These are phyloP conservation scores for Tachystola acroxantha DNA, from an alignment of 2,888 invertebrate species.

Conservation along the genomic window DNA sequence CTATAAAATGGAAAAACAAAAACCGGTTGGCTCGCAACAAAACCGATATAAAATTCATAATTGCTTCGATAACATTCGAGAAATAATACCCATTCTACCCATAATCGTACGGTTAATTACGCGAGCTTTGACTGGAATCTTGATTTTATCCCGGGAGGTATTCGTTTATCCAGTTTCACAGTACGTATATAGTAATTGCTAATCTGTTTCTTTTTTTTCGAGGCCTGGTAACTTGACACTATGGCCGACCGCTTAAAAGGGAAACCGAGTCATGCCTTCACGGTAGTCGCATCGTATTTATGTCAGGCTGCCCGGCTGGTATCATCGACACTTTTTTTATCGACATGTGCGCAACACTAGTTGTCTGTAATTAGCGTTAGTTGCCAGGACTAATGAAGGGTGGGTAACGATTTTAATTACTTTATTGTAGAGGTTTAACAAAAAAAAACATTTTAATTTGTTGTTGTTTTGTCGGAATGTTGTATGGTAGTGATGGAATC, in stretches of 20 bases:
- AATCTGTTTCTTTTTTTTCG: constrained; percentile 41
- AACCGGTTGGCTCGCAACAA: not conserved
- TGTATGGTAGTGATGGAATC: not conserved
- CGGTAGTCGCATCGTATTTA: constrained; percentile 59
- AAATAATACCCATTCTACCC: constrained; percentile 1
- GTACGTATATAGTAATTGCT: constrained; percentile 50
- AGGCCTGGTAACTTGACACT: constrained; percentile 55
- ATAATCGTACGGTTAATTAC: constrained; percentile 1
- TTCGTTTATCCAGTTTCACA: constrained; percentile 39
- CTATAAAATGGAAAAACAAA: no score
- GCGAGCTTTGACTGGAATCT: not conserved
- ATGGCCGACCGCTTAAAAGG: constrained; percentile 58
- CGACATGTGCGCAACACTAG: constrained; percentile 56
- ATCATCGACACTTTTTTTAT: constrained; percentile 37
- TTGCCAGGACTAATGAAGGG: constrained; percentile 13
- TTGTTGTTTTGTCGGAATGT: not conserved
- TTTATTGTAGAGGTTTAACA: constrained; percentile 2
- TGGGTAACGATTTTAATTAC: constrained; percentile 29
- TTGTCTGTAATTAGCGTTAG: constrained; percentile 14
- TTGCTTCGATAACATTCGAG: constrained; percentile 1
- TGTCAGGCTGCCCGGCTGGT: constrained; percentile 26
- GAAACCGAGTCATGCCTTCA: constrained; percentile 64
- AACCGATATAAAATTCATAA: constrained; percentile 6
- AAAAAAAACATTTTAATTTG: constrained; percentile 3
- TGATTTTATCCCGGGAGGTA: constrained; percentile 43